Conservation (phyloP, 1,140 invertebrate genomes). For the Drosophila cardini region DNA sequence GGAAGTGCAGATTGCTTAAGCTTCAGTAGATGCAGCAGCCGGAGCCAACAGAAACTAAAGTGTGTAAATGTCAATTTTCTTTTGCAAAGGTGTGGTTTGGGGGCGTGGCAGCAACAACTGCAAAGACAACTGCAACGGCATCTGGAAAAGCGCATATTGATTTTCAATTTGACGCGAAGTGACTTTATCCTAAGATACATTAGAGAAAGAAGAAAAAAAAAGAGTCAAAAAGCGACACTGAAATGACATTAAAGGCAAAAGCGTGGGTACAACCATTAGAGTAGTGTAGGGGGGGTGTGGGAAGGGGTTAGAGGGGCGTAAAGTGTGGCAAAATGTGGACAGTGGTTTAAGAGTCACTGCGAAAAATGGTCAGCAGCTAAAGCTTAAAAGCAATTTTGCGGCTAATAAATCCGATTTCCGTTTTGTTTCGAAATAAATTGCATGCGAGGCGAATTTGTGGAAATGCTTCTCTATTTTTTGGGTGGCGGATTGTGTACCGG, state of each 20-base stretch:
- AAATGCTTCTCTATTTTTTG: not conserved
- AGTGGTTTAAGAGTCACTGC: constrained; percentile 63
- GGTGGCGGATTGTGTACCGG: constrained; percentile 32
- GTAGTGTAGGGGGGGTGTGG: not conserved
- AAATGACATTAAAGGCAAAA: constrained; percentile 52
- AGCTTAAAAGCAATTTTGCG: constrained; percentile 83
- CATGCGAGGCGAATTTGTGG: constrained; percentile 36
- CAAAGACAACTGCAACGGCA: constrained; percentile 37
- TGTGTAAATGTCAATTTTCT: constrained; percentile 81
- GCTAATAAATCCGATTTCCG: constrained; percentile 84
- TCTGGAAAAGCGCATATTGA: constrained; percentile 69
- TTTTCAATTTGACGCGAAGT: constrained; percentile 70
- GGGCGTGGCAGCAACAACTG: constrained; percentile 10
- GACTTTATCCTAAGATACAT: constrained; percentile 49
- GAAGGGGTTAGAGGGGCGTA: not conserved
- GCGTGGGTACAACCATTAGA: not conserved
- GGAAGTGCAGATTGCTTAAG: constrained; percentile 73
- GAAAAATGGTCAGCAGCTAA: constrained; percentile 39
- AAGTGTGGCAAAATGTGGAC: not conserved
- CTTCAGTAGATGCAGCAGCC: constrained; percentile 38
- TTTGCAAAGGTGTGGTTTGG: constrained; percentile 14
- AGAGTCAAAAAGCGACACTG: constrained; percentile 36
- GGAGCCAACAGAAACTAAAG: constrained; percentile 51
- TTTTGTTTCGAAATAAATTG: constrained; percentile 83
- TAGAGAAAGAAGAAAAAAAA: constrained; percentile 35